Evolutionary conservation across 2,888 invertebrate genomes (phyloP).

Genomic region (Amphipoea lucens): DNA sequence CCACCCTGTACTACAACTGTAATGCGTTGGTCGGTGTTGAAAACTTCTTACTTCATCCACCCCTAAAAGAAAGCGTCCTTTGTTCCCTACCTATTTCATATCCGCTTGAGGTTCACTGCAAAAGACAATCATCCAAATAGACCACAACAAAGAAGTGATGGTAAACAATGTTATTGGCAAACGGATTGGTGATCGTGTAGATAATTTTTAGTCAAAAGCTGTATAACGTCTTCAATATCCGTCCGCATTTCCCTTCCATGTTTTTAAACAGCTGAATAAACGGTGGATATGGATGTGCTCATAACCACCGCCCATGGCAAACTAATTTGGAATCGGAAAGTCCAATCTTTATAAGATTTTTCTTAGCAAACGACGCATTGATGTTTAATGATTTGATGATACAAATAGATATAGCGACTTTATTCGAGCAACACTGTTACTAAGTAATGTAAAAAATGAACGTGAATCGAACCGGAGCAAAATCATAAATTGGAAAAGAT

Average conservation of each 20-base stretch:
- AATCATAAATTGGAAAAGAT: conserved; percentile 8
- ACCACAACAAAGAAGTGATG: neutral
- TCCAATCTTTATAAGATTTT: neutral
- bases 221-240: neutral
- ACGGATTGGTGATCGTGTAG: neutral
- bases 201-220: conserved; percentile 8
- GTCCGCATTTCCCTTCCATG: neutral
- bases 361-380: neutral
- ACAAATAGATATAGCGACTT: neutral
- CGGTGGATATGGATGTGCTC: neutral
- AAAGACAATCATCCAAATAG: conserved; percentile 14
- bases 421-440: neutral
- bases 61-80: conserved; percentile 11
- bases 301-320: neutral
- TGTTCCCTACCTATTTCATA: neutral
- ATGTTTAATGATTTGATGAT: neutral
- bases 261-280: conserved; percentile 3
- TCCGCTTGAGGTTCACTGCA: neutral
- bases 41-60: conserved; percentile 21
- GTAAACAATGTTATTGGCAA: neutral
- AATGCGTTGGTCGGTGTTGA: neutral
- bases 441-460: neutral
- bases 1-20: neutral
- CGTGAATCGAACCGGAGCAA: neutral
- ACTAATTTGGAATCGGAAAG: neutral